These are phyloP conservation scores for Papilio helenus DNA, from an alignment of 1,140 invertebrate genomes.

Conservation along the genomic window DNA sequence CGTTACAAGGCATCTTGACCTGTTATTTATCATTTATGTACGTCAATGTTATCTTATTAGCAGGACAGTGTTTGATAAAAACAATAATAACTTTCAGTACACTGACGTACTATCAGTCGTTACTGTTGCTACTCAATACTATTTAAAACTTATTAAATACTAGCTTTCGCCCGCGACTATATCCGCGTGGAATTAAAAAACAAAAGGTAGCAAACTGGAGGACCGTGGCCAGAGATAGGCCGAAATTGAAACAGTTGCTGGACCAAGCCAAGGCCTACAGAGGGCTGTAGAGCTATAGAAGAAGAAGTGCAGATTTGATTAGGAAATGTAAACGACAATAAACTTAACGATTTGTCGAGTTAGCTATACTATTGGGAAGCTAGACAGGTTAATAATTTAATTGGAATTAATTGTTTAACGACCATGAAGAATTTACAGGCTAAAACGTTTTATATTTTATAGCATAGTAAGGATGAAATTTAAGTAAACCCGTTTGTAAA, in stretches of 20 bases:
- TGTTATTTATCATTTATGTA: not conserved
- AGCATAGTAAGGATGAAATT: not conserved
- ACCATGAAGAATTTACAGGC: not conserved
- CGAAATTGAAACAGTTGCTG: no score
- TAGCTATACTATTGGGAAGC: not conserved
- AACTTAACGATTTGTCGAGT: not conserved
- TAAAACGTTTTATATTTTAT: not conserved
- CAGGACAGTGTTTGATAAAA: not conserved
- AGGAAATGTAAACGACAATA: not conserved
- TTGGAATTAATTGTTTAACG: not conserved
- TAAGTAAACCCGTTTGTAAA: not conserved
- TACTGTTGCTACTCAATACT: not conserved
- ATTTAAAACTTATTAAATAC: not conserved
- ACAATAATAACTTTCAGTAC: not conserved
- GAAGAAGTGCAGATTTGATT: not conserved
- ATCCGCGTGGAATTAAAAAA: no score
- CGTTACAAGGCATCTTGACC: not conserved
- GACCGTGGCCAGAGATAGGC: no score
- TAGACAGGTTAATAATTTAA: not conserved
- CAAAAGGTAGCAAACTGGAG: no score
- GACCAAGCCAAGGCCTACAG: no score
- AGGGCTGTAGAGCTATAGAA: no score
- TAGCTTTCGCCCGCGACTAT: no score
- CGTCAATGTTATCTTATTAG: slow-evolving; percentile 15
- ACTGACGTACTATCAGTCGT: not conserved